phyloP scores from a whole-genome alignment of 1,140 invertebrate genomes.

The Colletes gigas region DNA sequence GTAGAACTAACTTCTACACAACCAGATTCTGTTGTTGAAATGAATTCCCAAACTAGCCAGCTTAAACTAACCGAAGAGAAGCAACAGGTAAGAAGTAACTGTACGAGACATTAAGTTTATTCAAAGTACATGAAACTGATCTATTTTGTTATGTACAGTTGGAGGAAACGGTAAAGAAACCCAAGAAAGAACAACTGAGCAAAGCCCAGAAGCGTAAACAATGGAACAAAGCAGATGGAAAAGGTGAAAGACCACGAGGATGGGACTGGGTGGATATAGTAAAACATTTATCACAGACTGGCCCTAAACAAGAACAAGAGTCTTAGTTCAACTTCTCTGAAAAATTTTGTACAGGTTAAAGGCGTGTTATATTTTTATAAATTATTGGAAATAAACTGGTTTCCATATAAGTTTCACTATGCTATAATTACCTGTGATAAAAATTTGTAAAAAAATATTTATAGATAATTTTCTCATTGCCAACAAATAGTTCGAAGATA shows the following conservation, averaged over 20 bases:
- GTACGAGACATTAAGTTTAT: neutral
- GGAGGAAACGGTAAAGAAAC: conserved; percentile 80
- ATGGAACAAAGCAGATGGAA: conserved; percentile 90
- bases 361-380: conserved; percentile 72
- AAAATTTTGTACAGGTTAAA: conserved; percentile 69
- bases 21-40: conserved; percentile 80
- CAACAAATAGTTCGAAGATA: conserved; percentile 36
- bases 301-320: conserved; percentile 80
- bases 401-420: conserved; percentile 54
- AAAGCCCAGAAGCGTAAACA: conserved; percentile 95
- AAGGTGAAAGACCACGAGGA: conserved; percentile 92
- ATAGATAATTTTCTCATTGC: conserved; percentile 42
- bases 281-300: conserved; percentile 96
- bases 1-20: conserved; percentile 87
- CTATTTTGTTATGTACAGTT: conserved; percentile 5
- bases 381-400: conserved; percentile 67
- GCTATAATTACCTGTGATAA: conserved; percentile 46
- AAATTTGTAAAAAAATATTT: conserved; percentile 50
- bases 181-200: conserved; percentile 91
- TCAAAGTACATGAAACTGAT: neutral
- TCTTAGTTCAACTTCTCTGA: conserved; percentile 65
- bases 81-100: conserved; percentile 59
- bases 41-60: conserved; percentile 66
- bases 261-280: conserved; percentile 98
- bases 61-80: conserved; percentile 67